A percentile compares a stretch with the other conserved stretches of the same genome.
These are phyloP conservation scores for Anisognathus igniventris DNA, from an alignment of 2,797 vertebrate species.

Conservation along the genomic window DNA sequence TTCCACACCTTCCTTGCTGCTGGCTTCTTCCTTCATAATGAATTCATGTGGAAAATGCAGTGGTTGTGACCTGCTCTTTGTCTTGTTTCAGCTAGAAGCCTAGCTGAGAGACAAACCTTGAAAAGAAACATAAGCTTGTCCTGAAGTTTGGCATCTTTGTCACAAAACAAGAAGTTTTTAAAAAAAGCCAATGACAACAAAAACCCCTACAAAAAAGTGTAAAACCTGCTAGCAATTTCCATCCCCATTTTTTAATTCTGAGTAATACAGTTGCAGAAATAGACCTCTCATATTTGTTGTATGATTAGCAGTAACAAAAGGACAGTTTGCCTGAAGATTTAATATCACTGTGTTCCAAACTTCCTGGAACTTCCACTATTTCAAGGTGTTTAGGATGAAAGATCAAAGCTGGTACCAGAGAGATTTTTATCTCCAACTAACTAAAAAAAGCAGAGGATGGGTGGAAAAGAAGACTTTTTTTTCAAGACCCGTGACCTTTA, in stretches of 20 bases:
- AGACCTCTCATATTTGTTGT: neutral
- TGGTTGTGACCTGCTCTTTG: neutral
- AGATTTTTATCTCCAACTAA: neutral
- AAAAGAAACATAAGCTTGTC: neutral
- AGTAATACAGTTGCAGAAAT: neutral
- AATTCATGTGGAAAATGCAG: neutral
- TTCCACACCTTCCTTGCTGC: neutral
- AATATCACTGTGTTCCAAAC: neutral
- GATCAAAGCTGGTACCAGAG: neutral
- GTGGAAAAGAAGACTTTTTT: neutral
- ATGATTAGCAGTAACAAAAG: neutral
- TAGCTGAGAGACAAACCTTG: neutral
- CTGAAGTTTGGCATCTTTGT: neutral
- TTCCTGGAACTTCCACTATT: neutral
- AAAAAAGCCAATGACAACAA: fast-evolving
- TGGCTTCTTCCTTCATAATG: neutral
- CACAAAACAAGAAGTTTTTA: neutral
- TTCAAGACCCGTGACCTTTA: neutral
- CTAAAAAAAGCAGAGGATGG: fast-evolving
- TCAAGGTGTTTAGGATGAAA: neutral
- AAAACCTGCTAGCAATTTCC: neutral
- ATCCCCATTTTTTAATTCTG: neutral
- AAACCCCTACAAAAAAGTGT: neutral
- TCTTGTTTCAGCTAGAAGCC: neutral
- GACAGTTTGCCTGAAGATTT: neutral